A percentile compares a stretch with the other conserved stretches of the same genome.
phyloP scores from a whole-genome alignment of 2,113 vertebrate species.

The Rhagologus leucostigma region DNA sequence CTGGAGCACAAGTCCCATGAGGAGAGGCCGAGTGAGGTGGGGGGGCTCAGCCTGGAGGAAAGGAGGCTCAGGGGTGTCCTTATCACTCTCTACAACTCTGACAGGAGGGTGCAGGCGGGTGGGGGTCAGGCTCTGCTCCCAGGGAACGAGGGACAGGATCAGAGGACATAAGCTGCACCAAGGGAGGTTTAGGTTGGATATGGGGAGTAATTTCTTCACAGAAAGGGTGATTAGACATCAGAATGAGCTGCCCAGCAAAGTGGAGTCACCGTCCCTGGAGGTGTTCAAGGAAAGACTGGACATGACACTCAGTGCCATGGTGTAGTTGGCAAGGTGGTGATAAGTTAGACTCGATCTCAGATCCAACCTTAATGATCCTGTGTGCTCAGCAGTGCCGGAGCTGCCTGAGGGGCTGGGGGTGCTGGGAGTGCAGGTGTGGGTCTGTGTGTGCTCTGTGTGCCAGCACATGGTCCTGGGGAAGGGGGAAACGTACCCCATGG shows the following conservation, averaged over 20 bases:
- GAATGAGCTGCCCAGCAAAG: neutral
- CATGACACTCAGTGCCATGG: no score
- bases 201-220: neutral
- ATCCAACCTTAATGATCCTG: neutral
- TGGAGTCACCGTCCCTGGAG: neutral
- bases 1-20: neutral
- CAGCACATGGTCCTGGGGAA: neutral
- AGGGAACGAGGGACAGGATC: neutral
- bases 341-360: neutral
- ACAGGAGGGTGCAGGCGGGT: neutral
- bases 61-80: neutral
- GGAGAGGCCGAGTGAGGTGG: neutral
- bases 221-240: neutral
- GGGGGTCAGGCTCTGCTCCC: neutral
- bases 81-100: accelerated
- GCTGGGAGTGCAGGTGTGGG: neutral
- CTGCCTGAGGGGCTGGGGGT: neutral
- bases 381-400: neutral
- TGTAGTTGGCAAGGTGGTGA: neutral
- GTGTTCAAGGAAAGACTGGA: neutral
- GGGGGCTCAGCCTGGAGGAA: neutral
- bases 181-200: neutral
- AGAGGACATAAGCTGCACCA: accelerated
- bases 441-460: neutral
- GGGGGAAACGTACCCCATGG: no score